Evolutionary conservation across 1,140 invertebrate species (phyloP).

Genomic region (Paracyclopina nana): DNA sequence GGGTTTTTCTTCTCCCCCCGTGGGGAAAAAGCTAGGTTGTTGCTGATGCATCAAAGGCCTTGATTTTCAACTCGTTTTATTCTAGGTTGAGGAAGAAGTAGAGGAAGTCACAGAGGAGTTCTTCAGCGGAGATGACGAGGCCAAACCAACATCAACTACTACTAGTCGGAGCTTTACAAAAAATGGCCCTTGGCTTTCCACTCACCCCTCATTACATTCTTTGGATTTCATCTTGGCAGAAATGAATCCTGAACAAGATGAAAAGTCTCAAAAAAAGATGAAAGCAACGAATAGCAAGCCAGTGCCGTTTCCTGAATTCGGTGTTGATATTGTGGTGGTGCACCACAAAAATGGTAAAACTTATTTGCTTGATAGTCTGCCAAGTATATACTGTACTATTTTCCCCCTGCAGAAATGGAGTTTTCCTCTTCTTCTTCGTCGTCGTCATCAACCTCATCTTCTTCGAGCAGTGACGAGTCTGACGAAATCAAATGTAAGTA

Average conservation of each 20-base stretch:
- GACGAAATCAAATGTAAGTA: too few relatives aligned
- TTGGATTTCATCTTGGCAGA: constrained; percentile 1
- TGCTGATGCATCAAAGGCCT: too few relatives aligned
- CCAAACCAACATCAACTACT: constrained; percentile 12
- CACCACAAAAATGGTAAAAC: too few relatives aligned
- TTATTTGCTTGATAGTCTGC: too few relatives aligned
- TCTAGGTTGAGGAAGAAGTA: background rate
- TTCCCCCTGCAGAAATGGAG: too few relatives aligned
- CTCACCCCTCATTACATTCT: constrained; percentile 17
- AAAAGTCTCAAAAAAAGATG: too few relatives aligned
- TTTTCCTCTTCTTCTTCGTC: too few relatives aligned
- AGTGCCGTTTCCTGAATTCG: constrained; percentile 47
- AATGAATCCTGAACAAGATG: constrained; percentile 27
- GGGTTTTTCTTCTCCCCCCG: too few relatives aligned
- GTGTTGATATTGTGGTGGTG: constrained; percentile 44
- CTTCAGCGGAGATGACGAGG: constrained; percentile 6
- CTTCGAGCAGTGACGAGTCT: too few relatives aligned
- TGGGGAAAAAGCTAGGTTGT: too few relatives aligned
- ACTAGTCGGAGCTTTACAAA: constrained; percentile 14
- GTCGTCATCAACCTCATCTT: too few relatives aligned
- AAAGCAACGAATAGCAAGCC: constrained; percentile 25
- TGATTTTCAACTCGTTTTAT: background rate
- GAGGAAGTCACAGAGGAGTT: constrained; percentile 29
- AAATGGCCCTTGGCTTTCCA: constrained; percentile 9
- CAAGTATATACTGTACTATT: too few relatives aligned